These are phyloP conservation scores for Caenorhabditis macrosperma DNA, from an alignment of 2,888 invertebrate species.

Conservation along the genomic window DNA sequence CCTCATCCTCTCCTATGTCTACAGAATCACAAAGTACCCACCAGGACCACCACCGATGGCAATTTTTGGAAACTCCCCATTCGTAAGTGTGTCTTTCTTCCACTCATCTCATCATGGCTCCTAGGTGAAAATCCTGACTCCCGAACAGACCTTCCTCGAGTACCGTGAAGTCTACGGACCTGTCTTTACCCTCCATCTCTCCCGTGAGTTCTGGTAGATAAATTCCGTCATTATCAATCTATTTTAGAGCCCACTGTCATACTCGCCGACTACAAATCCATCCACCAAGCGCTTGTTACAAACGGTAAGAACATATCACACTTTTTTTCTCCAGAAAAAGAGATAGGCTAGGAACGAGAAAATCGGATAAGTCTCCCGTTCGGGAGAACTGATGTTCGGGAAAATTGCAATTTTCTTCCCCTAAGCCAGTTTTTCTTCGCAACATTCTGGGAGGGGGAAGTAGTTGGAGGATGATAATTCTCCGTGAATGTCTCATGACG, in stretches of 20 bases:
- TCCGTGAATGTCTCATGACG: conserved; percentile 11
- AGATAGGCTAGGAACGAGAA: conserved; percentile 3
- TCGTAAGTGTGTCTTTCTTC: conserved; percentile 22
- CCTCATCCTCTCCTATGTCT: neutral
- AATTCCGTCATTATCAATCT: neutral
- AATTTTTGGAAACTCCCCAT: conserved; percentile 61
- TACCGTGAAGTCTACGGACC: conserved; percentile 69
- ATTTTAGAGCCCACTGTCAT: conserved; percentile 64
- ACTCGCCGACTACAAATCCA: conserved; percentile 56
- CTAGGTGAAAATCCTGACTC: conserved; percentile 35
- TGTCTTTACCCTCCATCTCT: conserved; percentile 74
- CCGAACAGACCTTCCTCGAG: conserved; percentile 43
- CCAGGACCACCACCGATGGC: conserved; percentile 65
- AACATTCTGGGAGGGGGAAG: conserved; percentile 24
- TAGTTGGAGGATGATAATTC: conserved; percentile 21
- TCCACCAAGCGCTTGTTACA: conserved; percentile 57
- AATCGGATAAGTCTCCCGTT: conserved; percentile 11
- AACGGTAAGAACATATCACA: conserved; percentile 42
- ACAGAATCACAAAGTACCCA: conserved; percentile 26
- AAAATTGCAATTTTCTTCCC: neutral
- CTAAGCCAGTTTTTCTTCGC: conserved; percentile 45
- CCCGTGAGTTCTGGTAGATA: conserved; percentile 38
- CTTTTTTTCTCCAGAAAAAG: neutral
- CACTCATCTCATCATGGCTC: neutral
- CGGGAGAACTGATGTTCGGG: conserved; percentile 1